Conservation (phyloP, 2,797 vertebrate genomes). For the Smutsia gigantea region DNA sequence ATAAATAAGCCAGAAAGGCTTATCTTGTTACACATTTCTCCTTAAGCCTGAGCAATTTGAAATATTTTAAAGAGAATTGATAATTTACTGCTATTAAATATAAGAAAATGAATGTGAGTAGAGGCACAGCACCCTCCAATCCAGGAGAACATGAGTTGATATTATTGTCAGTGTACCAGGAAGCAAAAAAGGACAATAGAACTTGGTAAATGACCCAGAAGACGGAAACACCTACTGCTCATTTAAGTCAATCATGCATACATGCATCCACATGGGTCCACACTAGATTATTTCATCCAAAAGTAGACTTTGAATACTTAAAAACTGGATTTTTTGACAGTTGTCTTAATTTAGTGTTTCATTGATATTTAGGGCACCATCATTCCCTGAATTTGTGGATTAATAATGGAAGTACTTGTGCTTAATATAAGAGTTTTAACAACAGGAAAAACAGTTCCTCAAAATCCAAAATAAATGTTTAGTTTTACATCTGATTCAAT, state of each 20-base stretch:
- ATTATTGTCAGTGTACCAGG: not conserved
- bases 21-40: not conserved
- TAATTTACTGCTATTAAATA: not conserved
- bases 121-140: not conserved
- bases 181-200: not conserved
- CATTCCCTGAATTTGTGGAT: not conserved
- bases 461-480: not conserved
- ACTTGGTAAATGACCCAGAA: not conserved
- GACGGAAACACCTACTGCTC: not conserved
- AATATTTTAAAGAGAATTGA: not conserved
- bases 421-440: not conserved
- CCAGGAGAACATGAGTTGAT: not conserved
- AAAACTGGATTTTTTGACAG: not conserved
- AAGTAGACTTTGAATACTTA: not conserved
- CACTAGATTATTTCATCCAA: not conserved
- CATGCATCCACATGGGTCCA: not conserved
- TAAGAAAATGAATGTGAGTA: not conserved
- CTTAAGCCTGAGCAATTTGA: not conserved
- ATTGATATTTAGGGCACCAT: not conserved
- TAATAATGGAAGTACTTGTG: not conserved
- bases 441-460: not conserved
- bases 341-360: constrained; percentile 1
- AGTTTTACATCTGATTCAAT: not conserved
- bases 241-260: not conserved
- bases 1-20: not conserved